Percentiles rank a stretch among this genome's conserved stretches.
Conservation (phyloP, 2,113 vertebrate species). For the Phalacrocorax brasilianus region DNA sequence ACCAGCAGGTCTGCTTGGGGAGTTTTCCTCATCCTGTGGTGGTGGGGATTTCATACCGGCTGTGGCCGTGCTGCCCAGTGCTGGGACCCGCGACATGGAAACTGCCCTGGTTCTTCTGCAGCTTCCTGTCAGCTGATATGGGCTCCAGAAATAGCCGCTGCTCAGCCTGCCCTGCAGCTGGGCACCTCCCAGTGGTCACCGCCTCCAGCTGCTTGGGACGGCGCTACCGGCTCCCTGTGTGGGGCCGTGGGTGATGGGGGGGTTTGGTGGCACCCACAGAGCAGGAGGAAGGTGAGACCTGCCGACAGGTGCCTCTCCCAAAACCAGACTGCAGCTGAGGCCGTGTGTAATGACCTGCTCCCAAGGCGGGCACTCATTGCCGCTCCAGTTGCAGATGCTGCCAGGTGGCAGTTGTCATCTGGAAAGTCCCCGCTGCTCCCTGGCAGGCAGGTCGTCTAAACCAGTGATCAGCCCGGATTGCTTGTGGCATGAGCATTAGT, state of each 20-base stretch:
- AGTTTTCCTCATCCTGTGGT: neutral
- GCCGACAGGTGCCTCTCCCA: neutral
- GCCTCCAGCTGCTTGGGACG: neutral
- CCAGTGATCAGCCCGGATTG: neutral
- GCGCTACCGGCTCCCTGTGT: neutral
- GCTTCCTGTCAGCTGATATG: conserved; percentile 24
- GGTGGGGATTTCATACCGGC: neutral
- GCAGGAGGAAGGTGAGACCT: neutral
- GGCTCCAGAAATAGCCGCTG: neutral
- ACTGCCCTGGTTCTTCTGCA: neutral
- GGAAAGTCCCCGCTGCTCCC: conserved; percentile 54
- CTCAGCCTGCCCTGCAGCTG: neutral
- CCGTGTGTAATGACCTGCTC: neutral
- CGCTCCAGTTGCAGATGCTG: neutral
- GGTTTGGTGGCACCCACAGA: neutral
- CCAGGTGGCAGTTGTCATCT: conserved; percentile 43
- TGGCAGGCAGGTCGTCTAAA: conserved; percentile 9
- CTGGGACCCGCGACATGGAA: accelerated
- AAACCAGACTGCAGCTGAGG: neutral
- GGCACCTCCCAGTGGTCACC: neutral
- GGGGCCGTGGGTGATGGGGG: accelerated
- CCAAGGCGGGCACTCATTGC: neutral
- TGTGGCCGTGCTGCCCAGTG: accelerated
- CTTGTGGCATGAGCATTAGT: neutral
- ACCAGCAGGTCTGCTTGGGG: neutral